Evolutionary conservation across 2,797 vertebrate genomes (phyloP).

Genomic region (Paramormyrops hopkinsi): DNA sequence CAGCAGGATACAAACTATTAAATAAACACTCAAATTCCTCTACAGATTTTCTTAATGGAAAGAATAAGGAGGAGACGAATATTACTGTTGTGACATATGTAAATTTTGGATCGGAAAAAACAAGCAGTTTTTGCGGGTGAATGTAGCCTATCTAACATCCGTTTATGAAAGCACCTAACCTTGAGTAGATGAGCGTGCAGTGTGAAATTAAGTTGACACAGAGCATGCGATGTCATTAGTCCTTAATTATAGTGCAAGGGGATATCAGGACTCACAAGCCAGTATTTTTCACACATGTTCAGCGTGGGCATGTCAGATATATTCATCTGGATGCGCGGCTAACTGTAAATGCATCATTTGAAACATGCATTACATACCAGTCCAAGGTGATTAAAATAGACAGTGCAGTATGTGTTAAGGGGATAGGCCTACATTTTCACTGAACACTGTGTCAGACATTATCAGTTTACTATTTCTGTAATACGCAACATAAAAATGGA

Average conservation of each 20-base stretch:
- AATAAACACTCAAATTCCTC: background rate
- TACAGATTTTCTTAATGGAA: background rate
- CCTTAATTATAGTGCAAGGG: background rate
- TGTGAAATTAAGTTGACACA: background rate
- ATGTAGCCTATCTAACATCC: background rate
- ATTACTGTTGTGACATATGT: background rate
- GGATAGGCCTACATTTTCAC: background rate
- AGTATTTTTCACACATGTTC: background rate
- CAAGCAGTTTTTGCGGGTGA: background rate
- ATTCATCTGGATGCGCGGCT: background rate
- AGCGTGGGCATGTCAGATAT: background rate
- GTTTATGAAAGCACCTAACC: background rate
- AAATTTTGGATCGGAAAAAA: background rate
- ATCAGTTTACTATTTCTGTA: background rate
- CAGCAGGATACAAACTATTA: background rate
- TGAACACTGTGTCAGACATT: background rate
- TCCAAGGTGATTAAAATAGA: background rate
- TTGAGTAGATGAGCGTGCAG: background rate
- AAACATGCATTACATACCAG: background rate
- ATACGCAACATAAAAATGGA: background rate
- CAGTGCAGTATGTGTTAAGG: background rate
- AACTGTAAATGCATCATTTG: background rate
- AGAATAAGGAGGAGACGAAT: background rate
- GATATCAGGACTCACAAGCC: background rate
- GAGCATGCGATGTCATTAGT: background rate